Conservation (phyloP, 30 jellyfish, hydroid and myxozoan genomes). For the Turritopsis rubra region DNA sequence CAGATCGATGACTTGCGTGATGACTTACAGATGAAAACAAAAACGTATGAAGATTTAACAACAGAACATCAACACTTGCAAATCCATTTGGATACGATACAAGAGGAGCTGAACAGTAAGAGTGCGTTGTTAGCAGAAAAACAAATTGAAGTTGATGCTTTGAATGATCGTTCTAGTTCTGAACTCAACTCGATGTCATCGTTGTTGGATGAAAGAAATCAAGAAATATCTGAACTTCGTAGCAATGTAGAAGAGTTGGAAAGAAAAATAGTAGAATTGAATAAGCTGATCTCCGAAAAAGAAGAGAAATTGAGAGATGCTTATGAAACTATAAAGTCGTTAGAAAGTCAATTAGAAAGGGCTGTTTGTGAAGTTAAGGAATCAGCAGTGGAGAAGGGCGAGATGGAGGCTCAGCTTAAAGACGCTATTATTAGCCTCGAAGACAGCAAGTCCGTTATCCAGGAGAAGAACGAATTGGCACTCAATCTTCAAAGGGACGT, state of each 20-base stretch:
- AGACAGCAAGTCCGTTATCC: not conserved
- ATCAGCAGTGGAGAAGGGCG: not conserved
- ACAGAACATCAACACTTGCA: conserved; percentile 26
- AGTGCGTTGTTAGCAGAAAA: conserved; percentile 16
- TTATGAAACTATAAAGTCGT: not conserved
- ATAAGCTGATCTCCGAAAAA: not conserved
- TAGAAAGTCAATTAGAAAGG: conserved; percentile 1
- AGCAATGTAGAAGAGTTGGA: not conserved
- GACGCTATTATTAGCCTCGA: not conserved
- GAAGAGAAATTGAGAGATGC: conserved; percentile 30
- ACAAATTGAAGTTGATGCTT: not conserved
- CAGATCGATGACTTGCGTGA: conserved; percentile 24
- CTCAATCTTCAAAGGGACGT: not conserved
- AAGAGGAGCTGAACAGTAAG: conserved; percentile 14
- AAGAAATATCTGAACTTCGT: not conserved
- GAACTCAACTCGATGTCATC: not conserved
- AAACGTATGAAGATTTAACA: conserved; percentile 27
- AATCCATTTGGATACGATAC: conserved; percentile 9
- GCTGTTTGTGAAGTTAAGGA: not conserved
- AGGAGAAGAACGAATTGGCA: not conserved
- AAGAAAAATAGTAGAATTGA: conserved; percentile 9
- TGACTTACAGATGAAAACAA: conserved; percentile 31
- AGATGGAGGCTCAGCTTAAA: not conserved
- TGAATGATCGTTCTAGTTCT: not conserved
- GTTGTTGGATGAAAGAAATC: not conserved